Evolutionary conservation across 2,888 invertebrate genomes (phyloP).

Genomic region (Sphaerophoria taeniata): DNA sequence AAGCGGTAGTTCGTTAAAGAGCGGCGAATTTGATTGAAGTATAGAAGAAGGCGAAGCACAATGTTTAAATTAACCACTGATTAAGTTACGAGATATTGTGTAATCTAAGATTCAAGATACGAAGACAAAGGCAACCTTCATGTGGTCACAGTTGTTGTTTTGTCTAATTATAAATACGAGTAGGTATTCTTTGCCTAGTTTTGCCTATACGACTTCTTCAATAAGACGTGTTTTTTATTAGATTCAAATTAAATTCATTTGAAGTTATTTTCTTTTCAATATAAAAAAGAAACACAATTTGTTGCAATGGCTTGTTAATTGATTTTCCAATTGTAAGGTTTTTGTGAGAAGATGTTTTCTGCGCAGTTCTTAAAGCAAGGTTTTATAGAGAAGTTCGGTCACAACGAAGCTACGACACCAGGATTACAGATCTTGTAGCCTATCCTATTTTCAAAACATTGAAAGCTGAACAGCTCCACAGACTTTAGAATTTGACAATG

Average conservation of each 20-base stretch:
- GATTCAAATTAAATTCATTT: background rate
- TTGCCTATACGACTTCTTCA: background rate
- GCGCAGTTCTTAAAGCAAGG: too few species aligned
- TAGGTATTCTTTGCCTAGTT: background rate
- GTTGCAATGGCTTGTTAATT: too few species aligned
- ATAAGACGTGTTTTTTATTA: slow-evolving; percentile 1
- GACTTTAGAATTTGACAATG: too few species aligned
- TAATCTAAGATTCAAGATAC: slow-evolving; percentile 55
- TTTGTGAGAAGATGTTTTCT: too few species aligned
- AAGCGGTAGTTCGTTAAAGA: background rate
- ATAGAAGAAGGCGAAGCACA: slow-evolving; percentile 1
- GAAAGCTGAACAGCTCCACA: too few species aligned
- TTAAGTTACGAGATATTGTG: slow-evolving; percentile 57
- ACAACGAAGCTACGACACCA: too few species aligned
- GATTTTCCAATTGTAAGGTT: too few species aligned
- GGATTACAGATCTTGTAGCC: too few species aligned
- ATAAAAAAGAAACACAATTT: too few species aligned
- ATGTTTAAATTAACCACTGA: slow-evolving; percentile 38
- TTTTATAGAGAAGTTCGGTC: too few species aligned
- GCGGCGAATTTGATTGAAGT: slow-evolving; percentile 24
- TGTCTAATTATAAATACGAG: background rate
- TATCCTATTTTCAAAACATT: too few species aligned
- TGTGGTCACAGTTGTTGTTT: slow-evolving; percentile 7
- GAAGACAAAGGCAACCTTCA: slow-evolving; percentile 54
- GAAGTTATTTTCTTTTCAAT: too few species aligned